phyloP scores from a whole-genome alignment of 2,888 invertebrate genomes.

The Netelia virgata region DNA sequence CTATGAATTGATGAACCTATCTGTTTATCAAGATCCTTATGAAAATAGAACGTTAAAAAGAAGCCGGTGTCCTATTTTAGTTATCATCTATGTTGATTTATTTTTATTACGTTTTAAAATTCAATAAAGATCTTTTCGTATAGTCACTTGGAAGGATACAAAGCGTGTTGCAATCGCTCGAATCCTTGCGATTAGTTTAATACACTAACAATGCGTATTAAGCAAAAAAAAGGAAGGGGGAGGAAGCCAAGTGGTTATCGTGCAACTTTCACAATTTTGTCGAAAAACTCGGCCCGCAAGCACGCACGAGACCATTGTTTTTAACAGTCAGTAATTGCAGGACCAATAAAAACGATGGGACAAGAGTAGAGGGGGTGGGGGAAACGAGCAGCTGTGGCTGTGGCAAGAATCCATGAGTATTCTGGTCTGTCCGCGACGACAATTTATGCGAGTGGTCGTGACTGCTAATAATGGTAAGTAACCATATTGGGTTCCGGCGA shows the following conservation, averaged over 20 bases:
- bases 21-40: too few species aligned
- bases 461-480: slow-evolving; percentile 60
- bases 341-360: slow-evolving; percentile 45
- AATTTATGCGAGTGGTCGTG: slow-evolving; percentile 71
- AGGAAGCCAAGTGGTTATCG: slow-evolving; percentile 64
- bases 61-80: too few species aligned
- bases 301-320: slow-evolving; percentile 52
- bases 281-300: slow-evolving; percentile 51
- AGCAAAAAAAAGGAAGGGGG: too few species aligned
- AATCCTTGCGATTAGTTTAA: too few species aligned
- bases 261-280: slow-evolving; percentile 68
- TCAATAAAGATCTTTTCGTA: too few species aligned
- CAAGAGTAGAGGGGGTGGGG: slow-evolving; percentile 49
- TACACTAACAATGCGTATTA: too few species aligned
- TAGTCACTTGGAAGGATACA: too few species aligned
- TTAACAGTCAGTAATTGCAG: slow-evolving; percentile 14
- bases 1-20: too few species aligned
- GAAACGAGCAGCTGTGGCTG: slow-evolving; percentile 62
- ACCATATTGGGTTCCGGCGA: slow-evolving; percentile 39
- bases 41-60: too few species aligned
- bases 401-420: slow-evolving; percentile 44
- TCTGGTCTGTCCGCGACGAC: slow-evolving; percentile 64
- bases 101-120: too few species aligned
- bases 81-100: too few species aligned
- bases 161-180: too few species aligned